These are phyloP conservation scores for Spisula subtruncata DNA, from an alignment of 2,888 invertebrate genomes.

Conservation along the genomic window DNA sequence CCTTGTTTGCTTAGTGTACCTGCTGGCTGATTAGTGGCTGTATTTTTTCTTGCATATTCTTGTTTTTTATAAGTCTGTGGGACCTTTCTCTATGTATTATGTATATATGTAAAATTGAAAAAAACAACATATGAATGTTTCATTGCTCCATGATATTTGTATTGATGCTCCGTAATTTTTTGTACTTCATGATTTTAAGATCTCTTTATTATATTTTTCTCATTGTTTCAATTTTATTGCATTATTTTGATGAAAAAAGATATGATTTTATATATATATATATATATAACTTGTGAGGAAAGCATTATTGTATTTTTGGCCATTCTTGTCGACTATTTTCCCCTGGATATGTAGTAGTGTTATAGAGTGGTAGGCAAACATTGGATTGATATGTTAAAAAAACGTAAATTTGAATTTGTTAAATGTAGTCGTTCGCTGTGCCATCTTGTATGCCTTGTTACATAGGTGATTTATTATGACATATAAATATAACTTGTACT, in stretches of 20 bases:
- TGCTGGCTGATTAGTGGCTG: conserved; percentile 23
- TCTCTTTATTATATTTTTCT: conserved; percentile 31
- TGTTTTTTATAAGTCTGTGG: conserved; percentile 60
- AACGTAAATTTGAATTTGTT: conserved; percentile 8
- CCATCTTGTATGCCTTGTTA: conserved; percentile 25
- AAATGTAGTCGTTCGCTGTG: conserved; percentile 3
- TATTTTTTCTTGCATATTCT: conserved; percentile 45
- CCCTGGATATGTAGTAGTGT: background rate
- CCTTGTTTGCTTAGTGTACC: conserved; percentile 29
- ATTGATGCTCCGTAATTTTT: conserved; percentile 32
- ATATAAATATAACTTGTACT: background rate
- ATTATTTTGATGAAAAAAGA: conserved; percentile 24
- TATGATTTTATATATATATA: conserved; percentile 29
- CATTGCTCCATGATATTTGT: conserved; percentile 60
- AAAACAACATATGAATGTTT: conserved; percentile 67
- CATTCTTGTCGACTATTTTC: conserved; percentile 30
- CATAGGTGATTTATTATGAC: background rate
- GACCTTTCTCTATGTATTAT: conserved; percentile 62
- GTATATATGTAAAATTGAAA: conserved; percentile 48
- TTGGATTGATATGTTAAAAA: background rate
- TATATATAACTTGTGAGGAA: conserved; percentile 36
- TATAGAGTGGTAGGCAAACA: conserved; percentile 9
- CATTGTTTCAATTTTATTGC: conserved; percentile 28
- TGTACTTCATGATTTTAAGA: conserved; percentile 43
- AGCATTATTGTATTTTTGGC: conserved; percentile 45